phyloP scores from a whole-genome alignment of 2,888 invertebrate genomes.

The Yponomeuta evonymella region DNA sequence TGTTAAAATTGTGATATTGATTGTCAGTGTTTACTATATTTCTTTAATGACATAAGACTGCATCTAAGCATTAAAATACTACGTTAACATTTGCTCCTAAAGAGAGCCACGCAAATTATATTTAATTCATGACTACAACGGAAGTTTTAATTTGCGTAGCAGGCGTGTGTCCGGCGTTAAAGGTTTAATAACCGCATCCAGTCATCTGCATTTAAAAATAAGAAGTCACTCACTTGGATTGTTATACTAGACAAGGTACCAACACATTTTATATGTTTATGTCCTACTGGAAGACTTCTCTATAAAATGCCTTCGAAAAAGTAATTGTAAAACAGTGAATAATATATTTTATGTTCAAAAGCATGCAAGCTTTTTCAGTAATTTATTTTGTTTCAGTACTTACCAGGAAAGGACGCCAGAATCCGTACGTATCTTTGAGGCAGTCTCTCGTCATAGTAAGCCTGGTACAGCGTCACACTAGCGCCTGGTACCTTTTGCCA shows the following conservation, averaged over 20 bases:
- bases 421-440: conserved; percentile 59
- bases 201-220: not conserved
- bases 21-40: no score
- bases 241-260: not conserved
- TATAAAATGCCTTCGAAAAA: no score
- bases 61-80: no score
- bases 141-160: conserved; percentile 2
- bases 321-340: no score
- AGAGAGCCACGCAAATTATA: not conserved
- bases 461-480: conserved; percentile 66
- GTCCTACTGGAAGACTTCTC: not conserved
- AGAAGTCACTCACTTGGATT: not conserved
- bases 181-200: not conserved
- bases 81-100: no score
- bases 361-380: no score
- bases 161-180: not conserved
- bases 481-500: conserved; percentile 64
- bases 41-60: no score
- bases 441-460: conserved; percentile 70
- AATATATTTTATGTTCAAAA: no score
- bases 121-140: conserved; percentile 5
- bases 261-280: not conserved
- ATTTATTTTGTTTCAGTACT: no score
- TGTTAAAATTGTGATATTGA: no score
- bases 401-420: conserved; percentile 59